Percentiles rank a stretch among this genome's conserved stretches.
These are phyloP conservation scores for Epinephelus cyanopodus DNA, from an alignment of 2,113 vertebrate genomes.

Conservation along the genomic window DNA sequence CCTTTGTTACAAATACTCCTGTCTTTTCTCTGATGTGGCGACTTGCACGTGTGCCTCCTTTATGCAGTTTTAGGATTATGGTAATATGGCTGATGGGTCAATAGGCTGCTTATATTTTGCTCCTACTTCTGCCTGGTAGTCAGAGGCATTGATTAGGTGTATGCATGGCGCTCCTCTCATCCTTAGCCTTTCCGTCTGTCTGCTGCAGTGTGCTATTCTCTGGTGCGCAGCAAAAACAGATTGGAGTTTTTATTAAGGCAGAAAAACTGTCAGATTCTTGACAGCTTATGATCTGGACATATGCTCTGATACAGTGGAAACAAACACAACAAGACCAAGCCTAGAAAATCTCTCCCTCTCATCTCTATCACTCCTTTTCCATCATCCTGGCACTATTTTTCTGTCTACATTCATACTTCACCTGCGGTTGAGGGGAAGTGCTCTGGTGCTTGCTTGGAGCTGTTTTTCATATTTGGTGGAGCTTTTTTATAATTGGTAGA, in stretches of 20 bases:
- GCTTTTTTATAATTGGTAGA: constrained; percentile 57
- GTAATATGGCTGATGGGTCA: constrained; percentile 2
- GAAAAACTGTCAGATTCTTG: constrained; percentile 69
- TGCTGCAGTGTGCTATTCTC: constrained; percentile 37
- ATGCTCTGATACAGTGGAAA: constrained; percentile 51
- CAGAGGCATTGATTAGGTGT: constrained; percentile 19
- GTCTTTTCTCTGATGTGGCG: neutral
- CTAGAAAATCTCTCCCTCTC: constrained; percentile 39
- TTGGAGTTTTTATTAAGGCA: constrained; percentile 73
- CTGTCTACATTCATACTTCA: constrained; percentile 14
- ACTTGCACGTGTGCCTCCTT: neutral
- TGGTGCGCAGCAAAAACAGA: constrained; percentile 67
- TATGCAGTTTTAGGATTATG: neutral
- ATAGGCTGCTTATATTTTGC: neutral
- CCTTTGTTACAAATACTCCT: constrained; percentile 6
- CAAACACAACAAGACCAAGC: constrained; percentile 43
- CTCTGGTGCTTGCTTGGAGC: constrained; percentile 36
- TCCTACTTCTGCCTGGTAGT: neutral
- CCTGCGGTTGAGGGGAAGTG: constrained; percentile 14
- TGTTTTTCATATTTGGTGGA: constrained; percentile 57
- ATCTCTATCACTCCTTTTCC: constrained; percentile 30
- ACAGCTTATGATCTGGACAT: constrained; percentile 71
- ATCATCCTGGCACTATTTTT: constrained; percentile 19
- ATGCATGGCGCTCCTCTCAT: constrained; percentile 23
- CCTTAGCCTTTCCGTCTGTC: constrained; percentile 20